Percentiles rank a stretch among this genome's conserved stretches.
Conservation (phyloP, 2,888 invertebrate species). For the Pollenia griseotomentosa region DNA sequence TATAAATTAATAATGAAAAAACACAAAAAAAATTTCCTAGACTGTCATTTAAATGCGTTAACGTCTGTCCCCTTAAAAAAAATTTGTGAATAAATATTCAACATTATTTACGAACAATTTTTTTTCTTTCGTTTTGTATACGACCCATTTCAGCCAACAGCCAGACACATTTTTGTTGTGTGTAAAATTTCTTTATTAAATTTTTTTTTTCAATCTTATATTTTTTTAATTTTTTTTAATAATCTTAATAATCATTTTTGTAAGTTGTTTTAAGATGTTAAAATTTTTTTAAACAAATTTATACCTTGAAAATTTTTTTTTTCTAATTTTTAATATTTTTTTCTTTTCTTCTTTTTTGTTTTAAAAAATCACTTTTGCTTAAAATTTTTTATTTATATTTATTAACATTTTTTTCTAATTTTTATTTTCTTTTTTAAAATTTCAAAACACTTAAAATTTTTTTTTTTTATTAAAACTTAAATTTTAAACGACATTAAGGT, state of each 20-base stretch:
- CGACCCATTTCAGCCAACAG: constrained; percentile 24
- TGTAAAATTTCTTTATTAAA: not conserved
- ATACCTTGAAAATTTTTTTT: constrained; percentile 54
- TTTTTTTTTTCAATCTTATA: not conserved
- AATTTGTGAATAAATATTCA: not conserved
- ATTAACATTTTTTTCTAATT: not conserved
- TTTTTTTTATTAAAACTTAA: constrained; percentile 47
- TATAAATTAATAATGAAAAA: not conserved
- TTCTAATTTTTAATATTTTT: constrained; percentile 17
- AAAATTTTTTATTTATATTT: constrained; percentile 10
- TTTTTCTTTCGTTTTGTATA: not conserved
- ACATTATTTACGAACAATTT: too few species aligned
- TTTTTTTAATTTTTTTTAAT: not conserved
- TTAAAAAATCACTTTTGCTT: constrained; percentile 53
- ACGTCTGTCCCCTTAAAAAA: not conserved
- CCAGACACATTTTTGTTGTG: constrained; percentile 19
- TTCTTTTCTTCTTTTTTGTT: constrained; percentile 32
- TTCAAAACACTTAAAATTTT: constrained; percentile 31
- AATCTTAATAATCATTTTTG: constrained; percentile 50
- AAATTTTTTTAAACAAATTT: constrained; percentile 33
- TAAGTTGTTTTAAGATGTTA: constrained; percentile 49
- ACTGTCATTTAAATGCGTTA: constrained; percentile 32
- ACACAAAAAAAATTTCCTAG: too few species aligned
- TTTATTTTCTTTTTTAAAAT: constrained; percentile 29
- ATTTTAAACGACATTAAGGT: constrained; percentile 65